phyloP scores from a whole-genome alignment of 2,113 vertebrate species.

The Sphyrna mokarran region DNA sequence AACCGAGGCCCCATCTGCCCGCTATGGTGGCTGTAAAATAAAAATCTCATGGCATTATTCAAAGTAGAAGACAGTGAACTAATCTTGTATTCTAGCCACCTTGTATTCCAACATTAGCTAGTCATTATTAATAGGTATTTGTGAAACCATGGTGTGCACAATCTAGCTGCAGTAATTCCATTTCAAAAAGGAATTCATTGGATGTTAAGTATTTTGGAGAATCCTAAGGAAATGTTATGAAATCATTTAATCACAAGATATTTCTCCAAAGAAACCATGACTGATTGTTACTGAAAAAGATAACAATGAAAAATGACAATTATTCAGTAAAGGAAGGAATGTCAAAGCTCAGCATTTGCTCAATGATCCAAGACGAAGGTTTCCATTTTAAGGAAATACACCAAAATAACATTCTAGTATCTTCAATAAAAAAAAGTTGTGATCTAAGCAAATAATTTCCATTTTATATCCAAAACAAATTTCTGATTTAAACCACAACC shows the following conservation, averaged over 20 bases:
- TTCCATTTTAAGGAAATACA: neutral
- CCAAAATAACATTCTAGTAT: neutral
- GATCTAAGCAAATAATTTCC: neutral
- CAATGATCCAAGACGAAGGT: neutral
- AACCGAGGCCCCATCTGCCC: neutral
- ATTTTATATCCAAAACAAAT: neutral
- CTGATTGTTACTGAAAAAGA: neutral
- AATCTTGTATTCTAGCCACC: neutral
- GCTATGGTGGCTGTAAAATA: neutral
- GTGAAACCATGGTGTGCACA: neutral
- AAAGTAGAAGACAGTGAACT: neutral
- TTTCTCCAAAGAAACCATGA: neutral
- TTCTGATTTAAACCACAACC: neutral
- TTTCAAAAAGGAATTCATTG: neutral
- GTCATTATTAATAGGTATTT: neutral
- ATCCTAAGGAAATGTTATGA: neutral
- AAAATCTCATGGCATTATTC: neutral
- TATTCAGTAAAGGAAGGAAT: neutral
- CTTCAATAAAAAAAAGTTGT: neutral
- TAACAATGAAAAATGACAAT: neutral
- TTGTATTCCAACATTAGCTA: neutral
- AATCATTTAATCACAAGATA: neutral
- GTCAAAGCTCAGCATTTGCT: neutral
- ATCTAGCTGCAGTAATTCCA: neutral
- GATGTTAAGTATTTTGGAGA: neutral